Conservation (phyloP, 1,140 invertebrate species). For the Lamellibrachia luymesi region DNA sequence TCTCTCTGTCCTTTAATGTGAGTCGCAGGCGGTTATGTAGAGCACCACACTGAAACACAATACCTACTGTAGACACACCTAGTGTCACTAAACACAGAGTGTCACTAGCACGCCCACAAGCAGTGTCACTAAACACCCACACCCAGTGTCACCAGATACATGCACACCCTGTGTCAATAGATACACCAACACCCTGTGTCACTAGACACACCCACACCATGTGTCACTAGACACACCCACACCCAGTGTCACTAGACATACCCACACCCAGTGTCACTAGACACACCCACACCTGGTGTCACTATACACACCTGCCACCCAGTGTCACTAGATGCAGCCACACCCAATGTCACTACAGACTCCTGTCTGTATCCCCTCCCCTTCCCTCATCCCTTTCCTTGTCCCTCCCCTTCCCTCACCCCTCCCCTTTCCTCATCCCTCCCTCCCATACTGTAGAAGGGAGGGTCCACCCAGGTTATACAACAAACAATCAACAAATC, state of each 20-base stretch:
- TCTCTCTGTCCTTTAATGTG: constrained; percentile 44
- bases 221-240: no score
- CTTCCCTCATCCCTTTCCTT: background rate
- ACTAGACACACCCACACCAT: background rate
- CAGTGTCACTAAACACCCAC: no score
- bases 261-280: no score
- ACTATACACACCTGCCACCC: background rate
- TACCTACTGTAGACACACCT: background rate
- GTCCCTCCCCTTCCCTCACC: background rate
- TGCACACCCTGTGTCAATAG: no score
- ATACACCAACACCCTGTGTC: background rate
- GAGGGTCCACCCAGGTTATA: background rate
- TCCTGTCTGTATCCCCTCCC: no score
- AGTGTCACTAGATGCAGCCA: background rate
- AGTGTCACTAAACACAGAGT: no score
- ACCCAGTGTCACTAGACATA: background rate
- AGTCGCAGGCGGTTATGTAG: constrained; percentile 50
- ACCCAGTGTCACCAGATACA: no score
- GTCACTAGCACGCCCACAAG: no score
- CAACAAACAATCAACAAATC: background rate
- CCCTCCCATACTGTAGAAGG: background rate
- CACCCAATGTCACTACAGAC: background rate
- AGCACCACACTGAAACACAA: constrained; percentile 56
- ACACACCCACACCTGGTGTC: background rate
- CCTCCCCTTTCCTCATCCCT: background rate